phyloP scores from a whole-genome alignment of 2,113 vertebrate species.

The Entelurus aequoreus region DNA sequence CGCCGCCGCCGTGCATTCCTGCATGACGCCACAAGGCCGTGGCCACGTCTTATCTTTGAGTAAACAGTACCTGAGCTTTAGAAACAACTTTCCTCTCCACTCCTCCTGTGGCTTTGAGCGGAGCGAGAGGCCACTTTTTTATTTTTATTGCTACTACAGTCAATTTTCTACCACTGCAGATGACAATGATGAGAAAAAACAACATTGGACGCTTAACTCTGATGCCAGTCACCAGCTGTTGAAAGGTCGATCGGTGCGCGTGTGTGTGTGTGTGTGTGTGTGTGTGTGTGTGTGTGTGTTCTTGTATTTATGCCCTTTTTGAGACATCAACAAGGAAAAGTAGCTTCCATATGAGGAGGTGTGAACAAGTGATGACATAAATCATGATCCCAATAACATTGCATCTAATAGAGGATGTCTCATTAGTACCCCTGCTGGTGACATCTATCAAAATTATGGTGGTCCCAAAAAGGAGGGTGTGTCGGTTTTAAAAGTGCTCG shows the following conservation, averaged over 20 bases:
- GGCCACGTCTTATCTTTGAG: slow-evolving; percentile 57
- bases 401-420: no score
- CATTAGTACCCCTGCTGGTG: no score
- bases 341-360: no score
- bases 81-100: slow-evolving; percentile 14
- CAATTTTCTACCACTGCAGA: not conserved
- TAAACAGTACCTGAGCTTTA: slow-evolving; percentile 66
- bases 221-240: slow-evolving; percentile 83
- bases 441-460: no score
- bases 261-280: slow-evolving; percentile 30
- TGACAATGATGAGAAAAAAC: slow-evolving; percentile 18
- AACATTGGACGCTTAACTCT: slow-evolving; percentile 78
- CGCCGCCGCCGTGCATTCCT: slow-evolving; percentile 88
- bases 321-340: no score
- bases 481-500: no score
- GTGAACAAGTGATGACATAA: no score
- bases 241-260: slow-evolving; percentile 57
- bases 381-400: no score
- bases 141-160: not conserved
- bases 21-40: slow-evolving; percentile 52
- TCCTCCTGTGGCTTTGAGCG: slow-evolving; percentile 1
- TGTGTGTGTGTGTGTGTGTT: slow-evolving; percentile 50
- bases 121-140: not conserved
- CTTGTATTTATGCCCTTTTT: no score
- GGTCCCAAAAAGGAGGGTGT: no score